These are phyloP conservation scores for Nannoperca obscura DNA, from an alignment of 2,797 vertebrate genomes.

Conservation along the genomic window DNA sequence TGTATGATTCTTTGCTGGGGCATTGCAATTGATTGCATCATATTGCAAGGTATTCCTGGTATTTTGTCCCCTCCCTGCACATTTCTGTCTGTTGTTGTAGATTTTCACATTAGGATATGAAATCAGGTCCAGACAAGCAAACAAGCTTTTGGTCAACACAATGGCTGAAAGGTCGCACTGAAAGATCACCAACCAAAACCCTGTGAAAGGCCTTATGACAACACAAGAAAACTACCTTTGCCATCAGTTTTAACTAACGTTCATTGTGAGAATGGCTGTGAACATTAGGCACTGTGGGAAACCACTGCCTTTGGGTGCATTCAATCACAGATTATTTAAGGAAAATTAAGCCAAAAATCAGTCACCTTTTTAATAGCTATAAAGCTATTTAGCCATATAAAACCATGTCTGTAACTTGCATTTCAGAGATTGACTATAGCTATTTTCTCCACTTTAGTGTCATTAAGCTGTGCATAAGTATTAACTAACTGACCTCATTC, in stretches of 20 bases:
- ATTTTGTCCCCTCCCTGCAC: constrained; percentile 15
- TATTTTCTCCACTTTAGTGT: constrained; percentile 24
- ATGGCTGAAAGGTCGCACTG: neutral
- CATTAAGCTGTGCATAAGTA: constrained; percentile 24
- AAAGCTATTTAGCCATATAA: neutral
- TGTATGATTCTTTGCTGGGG: constrained; percentile 3
- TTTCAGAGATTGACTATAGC: constrained; percentile 21
- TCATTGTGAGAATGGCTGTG: neutral
- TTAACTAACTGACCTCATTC: constrained; percentile 19
- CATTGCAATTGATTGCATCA: constrained; percentile 48
- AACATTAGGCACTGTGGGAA: constrained; percentile 21
- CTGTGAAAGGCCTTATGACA: neutral
- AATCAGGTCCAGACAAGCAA: constrained; percentile 8
- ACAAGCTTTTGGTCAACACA: neutral
- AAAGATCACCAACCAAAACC: neutral
- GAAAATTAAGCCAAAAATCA: constrained; percentile 15
- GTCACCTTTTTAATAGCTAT: constrained; percentile 17
- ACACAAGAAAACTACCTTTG: neutral
- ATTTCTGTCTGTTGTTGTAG: neutral
- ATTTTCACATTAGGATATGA: neutral
- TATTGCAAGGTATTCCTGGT: constrained; percentile 7
- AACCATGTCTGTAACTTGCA: constrained; percentile 3
- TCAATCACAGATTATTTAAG: constrained; percentile 12
- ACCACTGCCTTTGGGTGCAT: neutral
- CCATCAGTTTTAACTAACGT: neutral